Conservation (phyloP, 2,113 vertebrate genomes). For the Mobula hypostoma region DNA sequence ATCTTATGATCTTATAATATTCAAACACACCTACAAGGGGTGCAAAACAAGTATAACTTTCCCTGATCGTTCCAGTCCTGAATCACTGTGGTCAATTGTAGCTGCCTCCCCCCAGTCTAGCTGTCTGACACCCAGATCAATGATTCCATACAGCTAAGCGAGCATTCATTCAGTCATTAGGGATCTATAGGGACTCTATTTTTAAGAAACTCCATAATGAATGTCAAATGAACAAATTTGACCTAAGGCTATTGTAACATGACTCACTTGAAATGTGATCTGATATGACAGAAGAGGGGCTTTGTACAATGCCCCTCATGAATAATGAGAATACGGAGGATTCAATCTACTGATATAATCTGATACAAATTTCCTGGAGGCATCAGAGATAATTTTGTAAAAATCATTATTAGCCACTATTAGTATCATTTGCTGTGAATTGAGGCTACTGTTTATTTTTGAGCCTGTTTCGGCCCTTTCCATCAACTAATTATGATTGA, state of each 20-base stretch:
- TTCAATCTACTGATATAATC: slow-evolving; percentile 5
- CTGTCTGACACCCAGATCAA: not conserved
- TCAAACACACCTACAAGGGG: too few relatives aligned
- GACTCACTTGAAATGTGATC: slow-evolving; percentile 26
- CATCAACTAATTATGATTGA: not conserved
- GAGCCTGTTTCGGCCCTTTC: too few relatives aligned
- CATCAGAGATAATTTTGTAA: not conserved
- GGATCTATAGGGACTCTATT: not conserved
- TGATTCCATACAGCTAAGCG: not conserved
- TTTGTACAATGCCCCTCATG: slow-evolving; percentile 18
- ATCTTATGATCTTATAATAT: not conserved
- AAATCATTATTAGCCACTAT: slow-evolving; percentile 17
- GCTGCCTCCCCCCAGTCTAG: not conserved
- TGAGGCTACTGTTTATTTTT: not conserved
- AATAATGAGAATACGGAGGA: not conserved
- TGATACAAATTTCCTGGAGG: not conserved
- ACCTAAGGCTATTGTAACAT: not conserved
- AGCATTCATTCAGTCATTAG: not conserved
- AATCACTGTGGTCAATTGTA: not conserved
- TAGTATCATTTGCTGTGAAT: not conserved
- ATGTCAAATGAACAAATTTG: not conserved
- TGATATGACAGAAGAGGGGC: slow-evolving; percentile 9
- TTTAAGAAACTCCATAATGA: too few relatives aligned
- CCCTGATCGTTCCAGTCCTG: not conserved
- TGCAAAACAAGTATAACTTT: not conserved